Percentiles rank a stretch among this genome's conserved stretches.
Conservation (phyloP, 2,113 vertebrate species). For the Triplophysa tibetana region DNA sequence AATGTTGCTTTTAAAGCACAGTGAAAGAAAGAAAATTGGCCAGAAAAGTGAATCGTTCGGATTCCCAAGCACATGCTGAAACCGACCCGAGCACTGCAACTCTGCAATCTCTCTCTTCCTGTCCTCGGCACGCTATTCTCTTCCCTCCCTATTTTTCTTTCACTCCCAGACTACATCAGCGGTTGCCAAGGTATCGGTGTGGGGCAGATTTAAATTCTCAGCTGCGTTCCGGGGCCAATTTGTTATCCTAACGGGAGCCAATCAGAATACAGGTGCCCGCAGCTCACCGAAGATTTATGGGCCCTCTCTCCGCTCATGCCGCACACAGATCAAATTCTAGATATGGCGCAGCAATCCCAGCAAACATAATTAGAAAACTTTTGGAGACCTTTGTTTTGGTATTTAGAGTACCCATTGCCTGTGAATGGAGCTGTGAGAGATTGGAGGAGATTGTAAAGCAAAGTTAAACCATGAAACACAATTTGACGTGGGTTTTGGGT, state of each 20-base stretch:
- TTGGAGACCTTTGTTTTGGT: conserved; percentile 43
- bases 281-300: conserved; percentile 49
- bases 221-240: conserved; percentile 49
- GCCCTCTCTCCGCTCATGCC: conserved; percentile 31
- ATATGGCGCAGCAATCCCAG: conserved; percentile 36
- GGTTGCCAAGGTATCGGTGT: conserved; percentile 54
- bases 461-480: not conserved
- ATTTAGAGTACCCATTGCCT: conserved; percentile 34
- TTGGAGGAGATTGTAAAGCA: not conserved
- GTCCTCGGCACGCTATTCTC: conserved; percentile 13
- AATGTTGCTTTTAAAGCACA: conserved; percentile 1
- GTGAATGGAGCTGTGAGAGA: not conserved
- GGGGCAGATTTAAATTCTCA: conserved; percentile 57
- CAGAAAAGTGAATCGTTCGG: conserved; percentile 33
- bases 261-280: conserved; percentile 51
- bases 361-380: conserved; percentile 51
- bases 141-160: conserved; percentile 16
- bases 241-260: conserved; percentile 58
- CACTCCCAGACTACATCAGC: conserved; percentile 39
- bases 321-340: conserved; percentile 44
- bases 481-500: not conserved
- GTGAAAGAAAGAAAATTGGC: conserved; percentile 1
- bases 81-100: too few species aligned
- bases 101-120: not conserved
- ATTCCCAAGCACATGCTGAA: conserved; percentile 18